phyloP scores from a whole-genome alignment of 2,113 vertebrate species.

The Saguinus imperator region DNA sequence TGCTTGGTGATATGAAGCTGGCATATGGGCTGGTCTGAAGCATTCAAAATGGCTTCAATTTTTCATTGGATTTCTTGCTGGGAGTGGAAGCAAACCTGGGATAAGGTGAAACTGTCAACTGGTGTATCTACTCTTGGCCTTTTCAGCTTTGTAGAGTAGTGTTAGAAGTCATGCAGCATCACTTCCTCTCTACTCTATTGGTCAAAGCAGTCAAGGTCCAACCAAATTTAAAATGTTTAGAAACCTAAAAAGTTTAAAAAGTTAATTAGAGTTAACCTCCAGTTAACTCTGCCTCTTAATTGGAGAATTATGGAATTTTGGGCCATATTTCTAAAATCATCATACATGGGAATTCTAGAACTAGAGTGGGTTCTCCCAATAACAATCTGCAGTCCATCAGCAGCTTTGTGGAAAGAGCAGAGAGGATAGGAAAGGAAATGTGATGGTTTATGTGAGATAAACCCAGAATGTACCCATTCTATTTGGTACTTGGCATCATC shows the following conservation, averaged over 20 bases:
- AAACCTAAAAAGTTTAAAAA: too few relatives aligned
- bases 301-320: background rate
- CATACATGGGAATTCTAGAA: background rate
- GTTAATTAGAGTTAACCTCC: too few relatives aligned
- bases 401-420: background rate
- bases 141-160: background rate
- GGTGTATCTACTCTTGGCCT: background rate
- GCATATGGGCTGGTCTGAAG: background rate
- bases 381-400: background rate
- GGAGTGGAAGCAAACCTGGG: background rate
- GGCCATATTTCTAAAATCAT: background rate
- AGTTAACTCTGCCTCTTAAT: background rate
- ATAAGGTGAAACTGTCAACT: background rate
- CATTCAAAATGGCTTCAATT: background rate
- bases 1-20: background rate
- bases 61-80: background rate
- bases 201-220: background rate
- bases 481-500: background rate
- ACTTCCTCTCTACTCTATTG: too few relatives aligned
- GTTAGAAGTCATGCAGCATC: background rate
- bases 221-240: background rate
- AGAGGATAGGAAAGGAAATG: background rate
- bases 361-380: background rate
- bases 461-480: background rate
- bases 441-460: background rate